Conservation (phyloP, 2,797 vertebrate genomes). For the Acanthiza pusilla region DNA sequence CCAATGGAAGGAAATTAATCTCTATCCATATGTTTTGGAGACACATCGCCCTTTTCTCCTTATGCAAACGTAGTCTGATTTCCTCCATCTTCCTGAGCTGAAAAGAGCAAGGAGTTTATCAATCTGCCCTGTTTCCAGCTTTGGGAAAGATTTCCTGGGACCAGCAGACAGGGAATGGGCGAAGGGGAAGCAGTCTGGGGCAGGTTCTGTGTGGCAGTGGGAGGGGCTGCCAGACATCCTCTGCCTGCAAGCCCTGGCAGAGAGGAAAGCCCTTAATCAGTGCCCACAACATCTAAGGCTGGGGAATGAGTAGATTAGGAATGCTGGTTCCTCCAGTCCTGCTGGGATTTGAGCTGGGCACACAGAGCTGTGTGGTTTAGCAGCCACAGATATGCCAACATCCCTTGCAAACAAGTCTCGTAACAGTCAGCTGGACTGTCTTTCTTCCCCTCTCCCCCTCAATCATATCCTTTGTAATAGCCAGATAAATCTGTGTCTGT, state of each 20-base stretch:
- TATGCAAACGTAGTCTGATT: not conserved
- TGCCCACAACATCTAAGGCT: not conserved
- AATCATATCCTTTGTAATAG: not conserved
- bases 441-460: not conserved
- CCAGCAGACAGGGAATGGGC: not conserved
- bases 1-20: not conserved
- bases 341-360: not conserved
- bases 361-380: not conserved
- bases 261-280: not conserved
- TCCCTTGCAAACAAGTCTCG: not conserved
- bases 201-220: not conserved
- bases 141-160: not conserved
- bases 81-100: not conserved
- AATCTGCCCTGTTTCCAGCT: not conserved
- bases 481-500: not conserved
- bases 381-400: not conserved
- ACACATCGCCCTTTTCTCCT: rapidly evolving
- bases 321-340: not conserved
- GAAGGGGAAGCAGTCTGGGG: not conserved
- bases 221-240: not conserved
- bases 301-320: not conserved
- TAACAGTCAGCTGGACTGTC: not conserved
- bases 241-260: not conserved
- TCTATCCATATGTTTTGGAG: not conserved
- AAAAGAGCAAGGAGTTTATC: not conserved